A percentile compares a stretch with the other conserved stretches of the same genome.
These are phyloP conservation scores for Drosophila picticornis DNA, from an alignment of 2,888 invertebrate genomes.

Conservation along the genomic window DNA sequence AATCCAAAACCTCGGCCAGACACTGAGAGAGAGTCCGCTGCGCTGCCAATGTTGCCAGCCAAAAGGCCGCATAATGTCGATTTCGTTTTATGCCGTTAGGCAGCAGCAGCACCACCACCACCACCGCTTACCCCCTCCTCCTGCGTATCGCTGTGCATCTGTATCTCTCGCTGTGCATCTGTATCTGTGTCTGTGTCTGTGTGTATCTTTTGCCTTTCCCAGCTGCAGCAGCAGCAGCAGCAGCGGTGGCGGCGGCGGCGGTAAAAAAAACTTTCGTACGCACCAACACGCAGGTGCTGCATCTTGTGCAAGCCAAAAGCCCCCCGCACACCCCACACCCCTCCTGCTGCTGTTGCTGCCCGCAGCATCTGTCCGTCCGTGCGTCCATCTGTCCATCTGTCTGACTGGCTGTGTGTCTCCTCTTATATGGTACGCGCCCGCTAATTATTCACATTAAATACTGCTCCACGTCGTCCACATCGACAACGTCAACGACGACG, in stretches of 20 bases:
- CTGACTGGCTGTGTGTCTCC: constrained; percentile 42
- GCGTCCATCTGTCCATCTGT: constrained; percentile 23
- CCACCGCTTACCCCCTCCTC: constrained; percentile 4
- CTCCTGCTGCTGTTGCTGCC: constrained; percentile 9
- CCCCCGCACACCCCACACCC: background rate
- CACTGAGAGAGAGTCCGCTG: constrained; percentile 60
- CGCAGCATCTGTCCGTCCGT: constrained; percentile 19
- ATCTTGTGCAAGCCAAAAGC: constrained; percentile 23
- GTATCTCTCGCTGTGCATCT: constrained; percentile 20
- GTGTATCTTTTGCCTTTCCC: constrained; percentile 68
- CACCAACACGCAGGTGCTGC: constrained; percentile 76
- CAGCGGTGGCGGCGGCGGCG: constrained; percentile 19
- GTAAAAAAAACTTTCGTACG: constrained; percentile 66
- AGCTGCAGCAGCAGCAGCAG: constrained; percentile 47
- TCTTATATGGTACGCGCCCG: constrained; percentile 83
- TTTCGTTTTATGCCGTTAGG: constrained; percentile 80
- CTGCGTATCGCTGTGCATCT: constrained; percentile 25
- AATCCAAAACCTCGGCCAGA: constrained; percentile 55
- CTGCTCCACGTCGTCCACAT: constrained; percentile 66
- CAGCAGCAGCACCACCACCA: constrained; percentile 28
- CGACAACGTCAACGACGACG: constrained; percentile 33
- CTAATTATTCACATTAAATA: constrained; percentile 84
- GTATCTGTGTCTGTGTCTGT: constrained; percentile 10
- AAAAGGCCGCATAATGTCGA: constrained; percentile 69
- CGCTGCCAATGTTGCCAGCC: constrained; percentile 16